Evolutionary conservation across 2,888 invertebrate genomes (phyloP), one percentile per base, ranked within the genome.

Genomic region (Pediacus dermestoides): DNA sequence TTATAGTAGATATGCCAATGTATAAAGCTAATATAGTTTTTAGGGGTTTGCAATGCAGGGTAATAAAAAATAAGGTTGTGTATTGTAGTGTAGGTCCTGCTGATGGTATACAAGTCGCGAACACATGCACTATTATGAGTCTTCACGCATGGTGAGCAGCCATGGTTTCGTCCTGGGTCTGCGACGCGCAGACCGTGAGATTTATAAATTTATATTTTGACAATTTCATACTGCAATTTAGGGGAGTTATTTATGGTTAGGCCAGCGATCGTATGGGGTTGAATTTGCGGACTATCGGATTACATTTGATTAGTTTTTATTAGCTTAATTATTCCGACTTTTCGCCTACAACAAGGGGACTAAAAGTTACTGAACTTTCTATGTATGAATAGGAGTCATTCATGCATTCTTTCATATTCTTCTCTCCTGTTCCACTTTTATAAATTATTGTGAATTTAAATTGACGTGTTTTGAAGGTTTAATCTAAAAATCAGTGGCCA

Each of bases 191-290:
- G 57, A 64, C 66, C 69, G 64, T 68, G 66, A 68, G 68, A 70
- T 70, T 70, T 70, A 70, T 68, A 68, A 67, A 67, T 68, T 68
- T 68, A 66, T 68, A 70, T 70, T 70, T 70, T 70, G 69, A 68
- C 69, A 68, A 68, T 68, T 63, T 62, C 61, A 62, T 64, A 62
- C 59, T 59, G 54, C 61, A 63, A 64, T 65, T 65, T 63, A 60
- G 63, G 64, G 63, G 52, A 48, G 60, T 66, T 64, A 68, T 68
- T 67, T 67, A 68, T 65, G 60, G 55, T 52, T 37, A 47, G 44
- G 28, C 4, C 46, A 41, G 48, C 49, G 50, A 56, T 52, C 46
- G 47, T 42, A 37, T 33, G 47, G 50, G 52, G 45, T 48, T 48
- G 40, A 40, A 44, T 50, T 50, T 39, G 44, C 44, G 25, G 41